Evolutionary conservation across 2,888 invertebrate genomes (phyloP), one percentile per base, ranked within the genome.

Genomic region (Bedellia somnulentella): DNA sequence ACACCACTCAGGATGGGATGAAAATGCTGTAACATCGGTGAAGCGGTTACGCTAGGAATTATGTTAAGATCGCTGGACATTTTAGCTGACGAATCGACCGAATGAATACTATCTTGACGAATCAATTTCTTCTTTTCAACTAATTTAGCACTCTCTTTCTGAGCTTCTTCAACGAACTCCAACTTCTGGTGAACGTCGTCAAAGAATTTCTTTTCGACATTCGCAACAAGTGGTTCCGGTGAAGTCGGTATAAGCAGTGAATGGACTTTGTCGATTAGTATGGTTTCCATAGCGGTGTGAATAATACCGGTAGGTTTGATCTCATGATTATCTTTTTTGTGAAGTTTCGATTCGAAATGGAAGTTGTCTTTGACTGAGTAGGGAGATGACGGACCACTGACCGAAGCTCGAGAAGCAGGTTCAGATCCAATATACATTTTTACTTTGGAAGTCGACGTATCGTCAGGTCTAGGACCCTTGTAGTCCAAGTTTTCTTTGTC

Each of bases 261-360:
- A 29, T 71, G 76, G 1, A 80, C 75, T 52, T 67, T 77, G 38
- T 81, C 80, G 37, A 79, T 64, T 6, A 80, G 56, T 33, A 80
- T 80, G 24, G 79, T 79, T 45, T 78, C 75, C 60, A 80, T 73
- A 13, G 80, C 81, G 12, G 78, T 78, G 30, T 75, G 73, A 25
- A 80, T 44, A 27, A 80, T 40, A 5, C 78, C 66, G 2, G 59
- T 52, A 0, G 66, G 50, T 39, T 67, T 71, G 2, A 63, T 42
- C 5, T 9, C 21, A 17, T 47, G 37, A 39, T 53, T 60, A 17
- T 55, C 59, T 41, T 47, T 59, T 37, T 46, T 53, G 23, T 40
- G 38, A 3, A 38, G 38, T 28, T 45, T 53, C 28, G 51, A 53
- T 23, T 57, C 57, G 29, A 48, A 42, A 28, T 39, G 38, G 34